Evolutionary conservation across 2,797 vertebrate genomes (phyloP).

Genomic region (Denticeps clupeoides): DNA sequence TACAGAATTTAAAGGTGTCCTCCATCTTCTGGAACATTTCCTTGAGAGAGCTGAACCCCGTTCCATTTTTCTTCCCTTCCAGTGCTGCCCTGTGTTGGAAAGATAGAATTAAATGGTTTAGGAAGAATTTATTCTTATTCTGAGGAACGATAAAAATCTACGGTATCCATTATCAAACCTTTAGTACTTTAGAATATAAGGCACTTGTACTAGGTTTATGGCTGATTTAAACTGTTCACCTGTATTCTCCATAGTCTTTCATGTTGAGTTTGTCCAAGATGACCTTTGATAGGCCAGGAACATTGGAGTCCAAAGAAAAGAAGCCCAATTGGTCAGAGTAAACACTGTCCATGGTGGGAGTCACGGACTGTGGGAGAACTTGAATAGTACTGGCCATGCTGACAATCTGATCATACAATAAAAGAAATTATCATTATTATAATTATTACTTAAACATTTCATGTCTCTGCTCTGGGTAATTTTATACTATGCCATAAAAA

Average conservation of each 20-base stretch:
- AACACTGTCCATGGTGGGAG: constrained; percentile 45
- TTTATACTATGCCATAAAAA: too few relatives aligned
- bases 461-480: too few relatives aligned
- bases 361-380: constrained; percentile 41
- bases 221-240: constrained; percentile 50
- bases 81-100: constrained; percentile 63
- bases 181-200: neutral
- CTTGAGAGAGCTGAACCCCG: constrained; percentile 66
- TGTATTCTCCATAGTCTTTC: constrained; percentile 87
- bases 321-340: constrained; percentile 76
- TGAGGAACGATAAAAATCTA: too few relatives aligned
- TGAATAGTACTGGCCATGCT: constrained; percentile 48
- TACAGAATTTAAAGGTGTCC: constrained; percentile 89
- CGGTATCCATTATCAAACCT: neutral
- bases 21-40: constrained; percentile 96
- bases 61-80: constrained; percentile 55
- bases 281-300: constrained; percentile 80
- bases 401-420: too few relatives aligned
- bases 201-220: too few relatives aligned
- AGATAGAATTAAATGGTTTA: neutral
- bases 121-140: too few relatives aligned
- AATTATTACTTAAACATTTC: neutral
- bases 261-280: constrained; percentile 89
- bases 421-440: neutral
- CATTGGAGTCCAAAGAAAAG: constrained; percentile 71